A percentile compares a stretch with the other conserved stretches of the same genome.
Evolutionary conservation across 2,797 vertebrate genomes (phyloP).

Genomic region (Graptemys geographica): DNA sequence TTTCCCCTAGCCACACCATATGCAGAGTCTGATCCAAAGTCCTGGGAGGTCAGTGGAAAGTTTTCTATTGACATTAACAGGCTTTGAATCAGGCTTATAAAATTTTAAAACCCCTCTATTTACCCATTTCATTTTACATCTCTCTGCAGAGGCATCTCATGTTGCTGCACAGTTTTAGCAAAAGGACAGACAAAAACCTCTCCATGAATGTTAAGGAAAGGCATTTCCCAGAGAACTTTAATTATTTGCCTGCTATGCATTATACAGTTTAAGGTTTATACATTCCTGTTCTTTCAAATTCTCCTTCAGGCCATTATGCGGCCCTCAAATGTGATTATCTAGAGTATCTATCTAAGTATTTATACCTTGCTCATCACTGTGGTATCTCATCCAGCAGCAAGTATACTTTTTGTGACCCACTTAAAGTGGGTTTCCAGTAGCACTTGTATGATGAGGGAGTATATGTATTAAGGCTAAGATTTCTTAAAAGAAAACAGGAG

Average conservation of each 20-base stretch:
- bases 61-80: not conserved
- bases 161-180: not conserved
- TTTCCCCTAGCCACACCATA: not conserved
- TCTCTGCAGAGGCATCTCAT: not conserved
- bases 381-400: constrained; percentile 20
- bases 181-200: not conserved
- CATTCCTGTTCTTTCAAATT: constrained; percentile 46
- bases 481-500: not conserved
- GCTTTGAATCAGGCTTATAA: not conserved
- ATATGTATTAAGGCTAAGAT: not conserved
- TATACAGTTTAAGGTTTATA: constrained; percentile 38
- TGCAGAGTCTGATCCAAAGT: not conserved
- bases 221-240: constrained; percentile 31
- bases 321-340: constrained; percentile 46
- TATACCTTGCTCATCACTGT: constrained; percentile 50
- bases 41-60: not conserved
- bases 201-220: constrained; percentile 42
- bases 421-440: not conserved
- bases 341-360: constrained; percentile 35
- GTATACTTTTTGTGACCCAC: not conserved
- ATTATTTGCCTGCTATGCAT: constrained; percentile 53
- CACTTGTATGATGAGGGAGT: not conserved
- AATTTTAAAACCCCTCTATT: not conserved
- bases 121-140: not conserved
- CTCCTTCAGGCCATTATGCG: constrained; percentile 50